phyloP scores from a whole-genome alignment of 2,797 vertebrate genomes.

The Oreochromis mossambicus region DNA sequence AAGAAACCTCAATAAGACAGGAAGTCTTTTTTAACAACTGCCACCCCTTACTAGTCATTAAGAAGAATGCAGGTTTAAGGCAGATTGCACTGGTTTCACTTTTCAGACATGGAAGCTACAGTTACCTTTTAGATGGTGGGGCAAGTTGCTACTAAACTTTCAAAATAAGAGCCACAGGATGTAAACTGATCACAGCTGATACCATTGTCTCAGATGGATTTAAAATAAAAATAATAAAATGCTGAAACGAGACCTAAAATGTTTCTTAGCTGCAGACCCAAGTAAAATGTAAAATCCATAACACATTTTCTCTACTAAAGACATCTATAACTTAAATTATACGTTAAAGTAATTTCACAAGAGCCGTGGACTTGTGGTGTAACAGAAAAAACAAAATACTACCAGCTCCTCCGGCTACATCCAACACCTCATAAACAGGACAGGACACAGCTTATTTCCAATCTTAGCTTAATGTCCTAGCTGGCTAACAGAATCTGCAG shows the following conservation, averaged over 20 bases:
- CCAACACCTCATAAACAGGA: neutral
- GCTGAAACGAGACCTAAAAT: neutral
- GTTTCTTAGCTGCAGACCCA: neutral
- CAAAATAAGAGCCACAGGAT: neutral
- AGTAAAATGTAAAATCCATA: neutral
- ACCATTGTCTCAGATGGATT: neutral
- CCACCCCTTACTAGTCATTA: neutral
- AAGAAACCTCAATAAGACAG: neutral
- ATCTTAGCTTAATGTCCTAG: neutral
- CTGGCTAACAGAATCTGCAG: neutral
- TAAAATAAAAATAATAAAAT: neutral
- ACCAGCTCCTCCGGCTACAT: neutral
- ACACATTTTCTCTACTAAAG: neutral
- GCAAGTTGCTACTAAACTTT: neutral
- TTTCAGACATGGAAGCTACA: neutral
- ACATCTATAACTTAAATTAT: neutral
- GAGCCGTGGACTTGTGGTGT: neutral
- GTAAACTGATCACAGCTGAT: neutral
- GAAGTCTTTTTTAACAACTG: neutral
- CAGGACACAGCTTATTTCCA: neutral
- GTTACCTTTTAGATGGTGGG: neutral
- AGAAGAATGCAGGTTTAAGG: neutral
- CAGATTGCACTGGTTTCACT: neutral
- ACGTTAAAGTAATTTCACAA: neutral
- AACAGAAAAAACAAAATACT: neutral